Conservation (phyloP, 2,113 vertebrate genomes). For the Pygoscelis antarcticus region DNA sequence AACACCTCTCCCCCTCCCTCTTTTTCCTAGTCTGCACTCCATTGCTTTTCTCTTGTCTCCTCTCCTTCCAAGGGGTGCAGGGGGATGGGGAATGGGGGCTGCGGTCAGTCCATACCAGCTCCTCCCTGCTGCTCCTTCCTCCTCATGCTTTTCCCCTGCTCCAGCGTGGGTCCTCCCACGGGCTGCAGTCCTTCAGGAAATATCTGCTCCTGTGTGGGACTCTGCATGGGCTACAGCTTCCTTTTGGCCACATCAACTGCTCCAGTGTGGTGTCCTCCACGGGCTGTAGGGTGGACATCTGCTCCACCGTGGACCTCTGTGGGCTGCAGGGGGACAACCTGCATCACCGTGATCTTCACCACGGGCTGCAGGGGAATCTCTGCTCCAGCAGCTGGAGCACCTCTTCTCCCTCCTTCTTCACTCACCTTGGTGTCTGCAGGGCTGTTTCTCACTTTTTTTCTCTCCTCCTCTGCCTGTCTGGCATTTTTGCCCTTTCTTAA, state of each 20-base stretch:
- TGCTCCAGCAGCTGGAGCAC: background rate
- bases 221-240: background rate
- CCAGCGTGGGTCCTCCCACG: fast-evolving
- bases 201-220: background rate
- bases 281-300: background rate
- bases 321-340: no score
- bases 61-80: fast-evolving
- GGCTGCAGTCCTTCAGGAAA: background rate
- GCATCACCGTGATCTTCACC: background rate
- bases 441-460: background rate
- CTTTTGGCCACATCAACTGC: background rate
- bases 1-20: background rate
- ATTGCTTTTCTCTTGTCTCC: background rate
- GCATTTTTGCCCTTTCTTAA: background rate
- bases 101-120: background rate
- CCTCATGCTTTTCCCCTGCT: background rate
- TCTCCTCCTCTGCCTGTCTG: background rate
- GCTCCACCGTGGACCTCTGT: no score
- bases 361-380: background rate
- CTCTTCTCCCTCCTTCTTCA: background rate
- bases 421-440: background rate
- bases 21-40: background rate
- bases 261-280: fast-evolving
- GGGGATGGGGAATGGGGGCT: background rate
- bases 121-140: background rate